Evolutionary conservation across 2,888 invertebrate genomes (phyloP), one percentile per base, ranked within the genome.

Genomic region (Tuberolachnus salignus): DNA sequence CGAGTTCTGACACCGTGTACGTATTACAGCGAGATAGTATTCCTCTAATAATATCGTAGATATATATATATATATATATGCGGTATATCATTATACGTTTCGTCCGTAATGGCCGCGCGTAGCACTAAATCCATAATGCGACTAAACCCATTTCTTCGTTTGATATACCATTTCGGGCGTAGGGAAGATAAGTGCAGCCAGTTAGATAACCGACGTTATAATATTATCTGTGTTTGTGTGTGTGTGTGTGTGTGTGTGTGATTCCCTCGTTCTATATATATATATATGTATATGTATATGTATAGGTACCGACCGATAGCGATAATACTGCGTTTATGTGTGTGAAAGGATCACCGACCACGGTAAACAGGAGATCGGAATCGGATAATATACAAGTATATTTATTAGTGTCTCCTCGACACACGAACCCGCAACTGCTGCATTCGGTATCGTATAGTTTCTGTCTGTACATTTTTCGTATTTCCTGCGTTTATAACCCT

Each of bases 401-500:
- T 72, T 61, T 72, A 61, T 61, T 74, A 74, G 66, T 53, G 64
- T 66, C 66, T 51, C 34, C 21, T 23, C 63, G 61, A 73, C 9
- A n/a, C 49, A 19, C 57, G 71, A 59, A 59, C 71, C 57, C 16
- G 51, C 51, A 16, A 46, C 46, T 1, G 3, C 3, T 34, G 34
- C 6, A 34, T 6, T 8, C 46, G 46, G 23, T 57, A 53, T 70
- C 4, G 44, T 44, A 73, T 74, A 64, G 64, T 74, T 74, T 63
- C 55, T 53, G 74, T 66, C n/a, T 55, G 74, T 64, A 74, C n/a
- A 66, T 74, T 74, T 74, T 74, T 74, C 66, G 64, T 42, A 64
- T 74, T 74, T 74, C 74, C 74, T 66, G 74, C 46, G n/a, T n/a
- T 44, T 70, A 70, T 70, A n/a, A n/a, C n/a, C n/a, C n/a, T n/a